A percentile compares a stretch with the other conserved stretches of the same genome.
These are phyloP conservation scores for Lithosia quadra DNA, from an alignment of 2,888 invertebrate species.

Conservation along the genomic window DNA sequence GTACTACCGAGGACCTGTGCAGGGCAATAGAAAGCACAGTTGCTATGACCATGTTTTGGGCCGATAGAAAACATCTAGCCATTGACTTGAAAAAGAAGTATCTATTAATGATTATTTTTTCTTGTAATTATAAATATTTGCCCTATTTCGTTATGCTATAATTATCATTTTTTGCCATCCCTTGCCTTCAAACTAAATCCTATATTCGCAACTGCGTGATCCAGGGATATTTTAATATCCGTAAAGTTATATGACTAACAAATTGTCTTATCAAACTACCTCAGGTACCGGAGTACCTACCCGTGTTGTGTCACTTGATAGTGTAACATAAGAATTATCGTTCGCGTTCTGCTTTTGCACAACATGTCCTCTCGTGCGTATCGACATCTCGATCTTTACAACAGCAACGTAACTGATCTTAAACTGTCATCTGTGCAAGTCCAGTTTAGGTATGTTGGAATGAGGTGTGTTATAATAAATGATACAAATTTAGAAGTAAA, in stretches of 20 bases:
- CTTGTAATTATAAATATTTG: no score
- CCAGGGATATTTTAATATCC: background rate
- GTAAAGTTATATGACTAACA: conserved; percentile 1
- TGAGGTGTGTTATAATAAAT: background rate
- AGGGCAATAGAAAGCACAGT: no score
- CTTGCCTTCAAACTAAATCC: background rate
- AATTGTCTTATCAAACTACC: background rate
- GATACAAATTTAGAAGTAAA: no score
- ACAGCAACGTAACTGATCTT: conserved; percentile 3
- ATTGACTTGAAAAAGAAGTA: no score
- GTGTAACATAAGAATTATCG: conserved; percentile 27
- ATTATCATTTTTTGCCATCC: background rate
- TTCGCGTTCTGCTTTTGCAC: conserved; percentile 36
- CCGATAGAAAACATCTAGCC: no score
- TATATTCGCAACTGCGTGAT: background rate
- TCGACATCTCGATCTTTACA: conserved; percentile 5
- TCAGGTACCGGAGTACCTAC: background rate
- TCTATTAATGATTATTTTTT: no score
- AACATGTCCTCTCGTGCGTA: conserved; percentile 7
- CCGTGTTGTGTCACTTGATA: conserved; percentile 32
- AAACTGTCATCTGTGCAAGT: conserved; percentile 23
- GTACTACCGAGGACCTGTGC: no score
- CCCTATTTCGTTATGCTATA: no score
- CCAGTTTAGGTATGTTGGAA: background rate
- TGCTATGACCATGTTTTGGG: no score